These are phyloP conservation scores for Isoperla grammatica DNA, from an alignment of 2,888 invertebrate genomes.

Conservation along the genomic window DNA sequence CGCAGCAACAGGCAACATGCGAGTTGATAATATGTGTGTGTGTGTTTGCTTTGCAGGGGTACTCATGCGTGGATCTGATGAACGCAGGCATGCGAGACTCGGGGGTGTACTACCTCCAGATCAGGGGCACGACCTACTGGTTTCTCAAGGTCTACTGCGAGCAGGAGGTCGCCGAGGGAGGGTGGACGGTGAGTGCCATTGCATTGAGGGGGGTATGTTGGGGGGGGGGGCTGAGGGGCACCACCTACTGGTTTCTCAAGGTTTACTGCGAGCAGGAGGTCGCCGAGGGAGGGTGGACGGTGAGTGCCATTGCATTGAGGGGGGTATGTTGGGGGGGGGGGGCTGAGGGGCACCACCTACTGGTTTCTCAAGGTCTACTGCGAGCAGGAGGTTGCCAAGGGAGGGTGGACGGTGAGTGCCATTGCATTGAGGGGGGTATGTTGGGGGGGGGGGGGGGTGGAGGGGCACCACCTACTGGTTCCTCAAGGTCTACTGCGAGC, in stretches of 20 bases:
- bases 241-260: constrained; percentile 89
- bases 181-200: constrained; percentile 91
- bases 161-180: constrained; percentile 82
- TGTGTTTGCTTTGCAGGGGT: constrained; percentile 80
- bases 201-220: too few species aligned
- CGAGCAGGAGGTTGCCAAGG: constrained; percentile 82
- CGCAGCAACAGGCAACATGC: too few species aligned
- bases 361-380: constrained; percentile 91
- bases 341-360: constrained; percentile 86
- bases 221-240: too few species aligned
- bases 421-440: too few species aligned
- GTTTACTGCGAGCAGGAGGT: constrained; percentile 86
- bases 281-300: constrained; percentile 91
- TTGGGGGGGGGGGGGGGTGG: too few species aligned
- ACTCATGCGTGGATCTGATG: constrained; percentile 78
- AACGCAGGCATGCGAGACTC: constrained; percentile 83
- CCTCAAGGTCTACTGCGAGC: too few species aligned
- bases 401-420: constrained; percentile 91
- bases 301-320: too few species aligned
- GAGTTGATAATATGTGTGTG: too few species aligned
- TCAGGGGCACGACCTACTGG: constrained; percentile 88
- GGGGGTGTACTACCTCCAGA: constrained; percentile 84
- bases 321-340: too few species aligned
- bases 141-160: constrained; percentile 88
- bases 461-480: too few species aligned